Evolutionary conservation across 2,797 vertebrate genomes (phyloP).

Genomic region (Alexandromys oeconomus): DNA sequence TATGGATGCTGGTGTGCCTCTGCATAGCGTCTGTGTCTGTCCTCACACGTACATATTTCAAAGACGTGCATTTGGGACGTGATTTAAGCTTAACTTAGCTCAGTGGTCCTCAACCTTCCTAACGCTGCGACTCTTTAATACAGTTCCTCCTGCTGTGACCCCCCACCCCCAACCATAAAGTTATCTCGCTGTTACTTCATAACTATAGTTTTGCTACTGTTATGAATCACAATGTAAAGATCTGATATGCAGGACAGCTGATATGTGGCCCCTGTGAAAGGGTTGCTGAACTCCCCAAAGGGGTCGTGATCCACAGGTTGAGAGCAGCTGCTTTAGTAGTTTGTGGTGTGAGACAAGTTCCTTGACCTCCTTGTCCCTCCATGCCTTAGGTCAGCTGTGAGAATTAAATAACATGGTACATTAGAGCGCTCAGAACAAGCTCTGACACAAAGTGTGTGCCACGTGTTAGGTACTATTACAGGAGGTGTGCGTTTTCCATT

Average conservation of each 20-base stretch:
- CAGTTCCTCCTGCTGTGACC: neutral
- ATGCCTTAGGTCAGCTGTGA: slow-evolving; percentile 45
- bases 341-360: slow-evolving; percentile 50
- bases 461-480: slow-evolving; percentile 1
- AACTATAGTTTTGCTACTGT: neutral
- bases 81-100: slow-evolving; percentile 12
- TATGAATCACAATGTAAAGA: neutral
- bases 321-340: neutral
- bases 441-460: neutral
- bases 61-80: neutral
- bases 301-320: neutral
- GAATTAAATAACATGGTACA: slow-evolving; percentile 47
- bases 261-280: neutral
- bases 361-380: slow-evolving; percentile 27
- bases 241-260: neutral
- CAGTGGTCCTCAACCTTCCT: neutral
- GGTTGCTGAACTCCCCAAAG: neutral
- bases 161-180: no score
- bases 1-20: neutral
- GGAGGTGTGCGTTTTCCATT: neutral
- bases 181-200: neutral
- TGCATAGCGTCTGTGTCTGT: neutral
- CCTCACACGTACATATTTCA: slow-evolving; percentile 6
- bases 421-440: slow-evolving; percentile 24
- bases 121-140: neutral